These are phyloP conservation scores for Conistra vaccinii DNA, from an alignment of 2,888 invertebrate genomes.

Conservation along the genomic window DNA sequence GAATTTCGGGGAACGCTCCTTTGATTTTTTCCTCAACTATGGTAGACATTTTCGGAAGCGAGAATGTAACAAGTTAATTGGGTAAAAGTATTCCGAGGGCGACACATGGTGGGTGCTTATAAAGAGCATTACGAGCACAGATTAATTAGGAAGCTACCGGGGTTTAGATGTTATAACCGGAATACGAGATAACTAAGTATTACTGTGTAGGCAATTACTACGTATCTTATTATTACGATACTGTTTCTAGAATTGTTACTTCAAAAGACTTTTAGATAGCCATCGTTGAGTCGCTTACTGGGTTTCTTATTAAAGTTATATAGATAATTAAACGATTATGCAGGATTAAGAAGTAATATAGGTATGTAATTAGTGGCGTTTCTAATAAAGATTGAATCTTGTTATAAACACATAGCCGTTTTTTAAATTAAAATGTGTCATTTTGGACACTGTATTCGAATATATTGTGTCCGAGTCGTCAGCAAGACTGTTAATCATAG, in stretches of 20 bases:
- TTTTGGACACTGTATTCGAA: too few relatives aligned
- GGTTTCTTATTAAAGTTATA: conserved; percentile 20
- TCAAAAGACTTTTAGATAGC: conserved; percentile 54
- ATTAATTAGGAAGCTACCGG: conserved; percentile 84
- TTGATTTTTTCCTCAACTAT: conserved; percentile 79
- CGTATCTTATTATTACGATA: conserved; percentile 61
- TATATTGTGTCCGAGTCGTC: too few relatives aligned
- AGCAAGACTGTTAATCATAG: conserved; percentile 13
- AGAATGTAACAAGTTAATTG: conserved; percentile 90
- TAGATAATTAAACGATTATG: conserved; percentile 51
- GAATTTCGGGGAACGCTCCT: conserved; percentile 85
- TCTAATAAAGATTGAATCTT: conserved; percentile 42
- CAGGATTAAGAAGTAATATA: conserved; percentile 26
- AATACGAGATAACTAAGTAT: conserved; percentile 73
- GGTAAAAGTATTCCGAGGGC: conserved; percentile 83
- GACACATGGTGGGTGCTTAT: conserved; percentile 81
- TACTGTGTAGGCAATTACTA: conserved; percentile 69
- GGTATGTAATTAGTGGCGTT: conserved; percentile 29
- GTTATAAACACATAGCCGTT: conserved; percentile 22
- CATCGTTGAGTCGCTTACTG: conserved; percentile 35
- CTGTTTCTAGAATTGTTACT: conserved; percentile 63
- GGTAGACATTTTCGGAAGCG: conserved; percentile 87
- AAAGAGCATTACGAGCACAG: conserved; percentile 79
- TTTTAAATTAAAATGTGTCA: too few relatives aligned
- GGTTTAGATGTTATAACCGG: conserved; percentile 75